These are phyloP conservation scores for Motacilla tschutschensis DNA, from an alignment of 2,113 vertebrate species.

Conservation along the genomic window DNA sequence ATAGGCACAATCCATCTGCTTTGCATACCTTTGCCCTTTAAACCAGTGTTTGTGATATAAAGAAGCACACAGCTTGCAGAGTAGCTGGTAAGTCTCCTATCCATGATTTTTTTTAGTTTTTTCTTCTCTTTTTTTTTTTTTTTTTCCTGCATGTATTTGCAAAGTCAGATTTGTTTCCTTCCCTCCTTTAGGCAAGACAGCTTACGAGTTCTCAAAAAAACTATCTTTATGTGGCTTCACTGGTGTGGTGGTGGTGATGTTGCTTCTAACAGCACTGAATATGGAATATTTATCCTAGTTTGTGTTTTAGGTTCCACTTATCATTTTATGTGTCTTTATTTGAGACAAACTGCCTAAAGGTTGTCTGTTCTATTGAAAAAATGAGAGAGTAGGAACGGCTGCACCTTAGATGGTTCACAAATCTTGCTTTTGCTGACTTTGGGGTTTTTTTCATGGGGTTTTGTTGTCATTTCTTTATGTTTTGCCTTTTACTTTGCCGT, in stretches of 20 bases:
- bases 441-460: accelerated
- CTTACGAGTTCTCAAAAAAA: background rate
- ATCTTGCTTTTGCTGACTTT: background rate
- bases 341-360: background rate
- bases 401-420: background rate
- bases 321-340: background rate
- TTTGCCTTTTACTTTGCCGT: background rate
- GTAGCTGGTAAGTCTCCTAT: background rate
- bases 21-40: conserved; percentile 50
- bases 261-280: background rate
- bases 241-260: background rate
- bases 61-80: conserved; percentile 6
- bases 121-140: accelerated
- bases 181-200: background rate
- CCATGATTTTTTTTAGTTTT: background rate
- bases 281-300: background rate
- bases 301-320: background rate
- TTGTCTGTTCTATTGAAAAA: background rate
- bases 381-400: background rate
- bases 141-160: background rate
- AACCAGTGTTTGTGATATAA: background rate
- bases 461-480: background rate
- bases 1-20: conserved; percentile 6
- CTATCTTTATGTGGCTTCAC: background rate
- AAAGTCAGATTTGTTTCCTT: background rate